Conservation (phyloP, 2,888 invertebrate genomes). For the Deroplatys truncata region DNA sequence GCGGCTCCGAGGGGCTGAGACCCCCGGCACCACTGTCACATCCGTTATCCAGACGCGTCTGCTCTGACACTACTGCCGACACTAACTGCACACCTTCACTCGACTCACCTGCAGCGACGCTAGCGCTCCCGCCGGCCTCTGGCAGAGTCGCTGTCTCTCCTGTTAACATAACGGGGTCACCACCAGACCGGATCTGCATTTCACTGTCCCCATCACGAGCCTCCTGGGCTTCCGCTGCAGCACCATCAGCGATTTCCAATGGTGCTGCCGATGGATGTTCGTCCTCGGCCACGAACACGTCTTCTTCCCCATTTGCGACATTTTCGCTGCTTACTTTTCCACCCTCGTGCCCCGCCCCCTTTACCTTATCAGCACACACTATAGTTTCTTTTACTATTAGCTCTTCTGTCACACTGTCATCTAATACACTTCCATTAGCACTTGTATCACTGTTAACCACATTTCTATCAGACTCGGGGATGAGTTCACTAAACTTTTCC, state of each 20-base stretch:
- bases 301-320: background rate
- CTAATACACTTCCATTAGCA: background rate
- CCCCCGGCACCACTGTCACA: conserved; percentile 7
- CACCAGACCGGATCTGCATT: conserved; percentile 15
- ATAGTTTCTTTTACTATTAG: no score
- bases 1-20: conserved; percentile 40
- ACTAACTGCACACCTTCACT: conserved; percentile 4
- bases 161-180: conserved; percentile 17
- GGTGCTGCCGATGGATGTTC: background rate
- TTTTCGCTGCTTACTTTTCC: background rate
- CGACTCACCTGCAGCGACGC: conserved; percentile 5
- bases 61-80: background rate
- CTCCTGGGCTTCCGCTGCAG: background rate
- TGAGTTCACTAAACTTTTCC: background rate
- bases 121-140: conserved; percentile 14
- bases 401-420: background rate
- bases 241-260: background rate
- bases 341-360: no score
- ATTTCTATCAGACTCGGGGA: background rate
- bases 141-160: background rate
- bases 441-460: background rate
- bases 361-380: background rate
- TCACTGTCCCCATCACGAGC: background rate
- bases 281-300: background rate
- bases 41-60: background rate